Evolutionary conservation across 2,888 invertebrate species (phyloP).

Genomic region (Carcina quercana): DNA sequence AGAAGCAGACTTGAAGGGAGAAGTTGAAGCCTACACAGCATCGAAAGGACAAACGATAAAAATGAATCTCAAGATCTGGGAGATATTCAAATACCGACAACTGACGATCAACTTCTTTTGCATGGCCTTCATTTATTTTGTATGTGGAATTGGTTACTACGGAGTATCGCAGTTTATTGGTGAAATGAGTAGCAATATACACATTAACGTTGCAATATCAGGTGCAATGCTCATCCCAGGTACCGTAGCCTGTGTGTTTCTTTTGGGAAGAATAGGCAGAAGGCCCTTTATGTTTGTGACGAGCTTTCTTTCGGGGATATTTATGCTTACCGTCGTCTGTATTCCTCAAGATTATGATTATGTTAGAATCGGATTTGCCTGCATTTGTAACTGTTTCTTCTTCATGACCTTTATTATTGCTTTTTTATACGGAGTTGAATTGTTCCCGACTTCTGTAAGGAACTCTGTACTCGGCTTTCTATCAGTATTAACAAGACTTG

Average conservation of each 20-base stretch:
- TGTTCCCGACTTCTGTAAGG: slow-evolving; percentile 89
- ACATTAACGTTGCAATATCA: slow-evolving; percentile 84
- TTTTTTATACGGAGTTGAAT: slow-evolving; percentile 88
- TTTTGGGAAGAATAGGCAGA: slow-evolving; percentile 76
- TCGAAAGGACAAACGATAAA: slow-evolving; percentile 11
- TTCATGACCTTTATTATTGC: slow-evolving; percentile 87
- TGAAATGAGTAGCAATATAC: slow-evolving; percentile 83
- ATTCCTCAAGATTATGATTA: slow-evolving; percentile 38
- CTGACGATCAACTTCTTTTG: slow-evolving; percentile 77
- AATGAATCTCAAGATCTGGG: slow-evolving; percentile 35
- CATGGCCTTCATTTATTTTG: slow-evolving; percentile 82
- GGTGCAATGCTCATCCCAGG: slow-evolving; percentile 79
- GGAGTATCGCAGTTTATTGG: slow-evolving; percentile 87
- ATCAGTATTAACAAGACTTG: slow-evolving; percentile 85
- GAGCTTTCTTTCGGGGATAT: slow-evolving; percentile 49
- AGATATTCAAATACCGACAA: slow-evolving; percentile 53
- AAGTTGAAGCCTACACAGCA: slow-evolving; percentile 33
- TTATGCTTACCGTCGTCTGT: slow-evolving; percentile 37
- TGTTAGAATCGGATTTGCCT: slow-evolving; percentile 75
- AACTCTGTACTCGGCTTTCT: slow-evolving; percentile 88
- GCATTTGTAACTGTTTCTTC: slow-evolving; percentile 80
- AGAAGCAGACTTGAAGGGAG: slow-evolving; percentile 29
- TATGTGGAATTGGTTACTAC: slow-evolving; percentile 88
- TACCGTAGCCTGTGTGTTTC: slow-evolving; percentile 70
- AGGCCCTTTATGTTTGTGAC: slow-evolving; percentile 75